Evolutionary conservation across 2,797 vertebrate genomes (phyloP).

Genomic region (Lemur catta): DNA sequence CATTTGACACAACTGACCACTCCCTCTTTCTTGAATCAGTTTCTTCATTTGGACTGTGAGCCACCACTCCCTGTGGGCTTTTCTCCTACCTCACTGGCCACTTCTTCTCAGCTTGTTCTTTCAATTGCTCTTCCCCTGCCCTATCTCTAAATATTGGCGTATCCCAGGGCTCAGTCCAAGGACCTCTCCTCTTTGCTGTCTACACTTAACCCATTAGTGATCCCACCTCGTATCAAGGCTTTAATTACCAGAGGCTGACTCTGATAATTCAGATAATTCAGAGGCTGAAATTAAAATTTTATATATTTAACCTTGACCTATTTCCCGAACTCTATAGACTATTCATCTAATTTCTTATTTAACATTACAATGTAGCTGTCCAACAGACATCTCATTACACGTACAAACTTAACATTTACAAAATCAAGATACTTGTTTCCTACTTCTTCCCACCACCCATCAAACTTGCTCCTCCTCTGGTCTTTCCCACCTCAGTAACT

Average conservation of each 20-base stretch:
- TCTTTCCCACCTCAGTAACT: background rate
- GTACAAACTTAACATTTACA: background rate
- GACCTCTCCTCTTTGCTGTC: background rate
- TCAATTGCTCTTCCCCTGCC: background rate
- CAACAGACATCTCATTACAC: background rate
- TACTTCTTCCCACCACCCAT: background rate
- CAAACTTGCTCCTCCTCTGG: background rate
- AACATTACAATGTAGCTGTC: background rate
- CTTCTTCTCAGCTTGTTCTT: background rate
- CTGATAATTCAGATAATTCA: too few relatives aligned
- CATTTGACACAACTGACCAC: background rate
- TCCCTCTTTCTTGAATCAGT: background rate
- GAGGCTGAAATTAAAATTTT: too few relatives aligned
- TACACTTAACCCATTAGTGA: background rate
- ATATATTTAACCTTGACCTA: constrained; percentile 5
- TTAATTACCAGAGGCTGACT: background rate
- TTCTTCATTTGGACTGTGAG: background rate
- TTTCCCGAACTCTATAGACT: background rate
- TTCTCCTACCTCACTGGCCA: background rate
- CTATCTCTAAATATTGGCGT: background rate
- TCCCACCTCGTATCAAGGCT: background rate
- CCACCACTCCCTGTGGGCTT: background rate
- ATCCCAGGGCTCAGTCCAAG: background rate
- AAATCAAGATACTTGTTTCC: constrained; percentile 22
- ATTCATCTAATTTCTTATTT: background rate